phyloP scores from a whole-genome alignment of 1,140 invertebrate species.

The Arctopsyche grandis region DNA sequence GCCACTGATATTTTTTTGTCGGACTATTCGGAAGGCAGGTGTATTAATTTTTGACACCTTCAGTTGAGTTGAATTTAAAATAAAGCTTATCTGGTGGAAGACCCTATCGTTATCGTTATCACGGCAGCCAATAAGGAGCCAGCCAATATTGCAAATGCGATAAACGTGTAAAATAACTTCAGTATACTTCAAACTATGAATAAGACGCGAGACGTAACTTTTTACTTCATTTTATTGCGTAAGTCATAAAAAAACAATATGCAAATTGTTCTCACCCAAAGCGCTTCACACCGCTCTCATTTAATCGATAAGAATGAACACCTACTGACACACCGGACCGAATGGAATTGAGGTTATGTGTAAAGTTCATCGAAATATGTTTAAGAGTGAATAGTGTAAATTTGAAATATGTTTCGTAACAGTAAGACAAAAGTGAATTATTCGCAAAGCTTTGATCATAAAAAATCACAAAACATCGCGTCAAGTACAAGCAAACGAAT shows the following conservation, averaged over 20 bases:
- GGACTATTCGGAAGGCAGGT: too few species aligned
- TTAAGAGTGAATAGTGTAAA: background rate
- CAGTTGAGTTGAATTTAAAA: too few species aligned
- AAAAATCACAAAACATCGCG: background rate
- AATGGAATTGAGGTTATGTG: constrained; percentile 24
- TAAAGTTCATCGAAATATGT: background rate
- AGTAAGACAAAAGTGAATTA: background rate
- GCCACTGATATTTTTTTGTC: too few species aligned
- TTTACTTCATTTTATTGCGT: background rate
- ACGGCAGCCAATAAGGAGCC: constrained; percentile 15
- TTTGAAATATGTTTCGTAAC: background rate
- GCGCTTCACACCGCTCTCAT: background rate
- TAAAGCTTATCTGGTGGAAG: too few species aligned
- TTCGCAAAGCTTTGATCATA: background rate
- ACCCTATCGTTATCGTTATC: constrained; percentile 9
- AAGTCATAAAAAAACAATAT: too few species aligned
- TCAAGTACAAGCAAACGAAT: background rate
- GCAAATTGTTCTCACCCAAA: background rate
- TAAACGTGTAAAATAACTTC: background rate
- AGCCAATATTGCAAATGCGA: constrained; percentile 23
- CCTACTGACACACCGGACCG: background rate
- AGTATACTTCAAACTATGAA: background rate
- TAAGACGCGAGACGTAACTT: background rate
- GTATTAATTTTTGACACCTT: too few species aligned
- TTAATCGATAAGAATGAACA: background rate